Base-by-base conservation (phyloP, 2,888 invertebrate species). In the Dyspetes luteomarginatus region DNA sequence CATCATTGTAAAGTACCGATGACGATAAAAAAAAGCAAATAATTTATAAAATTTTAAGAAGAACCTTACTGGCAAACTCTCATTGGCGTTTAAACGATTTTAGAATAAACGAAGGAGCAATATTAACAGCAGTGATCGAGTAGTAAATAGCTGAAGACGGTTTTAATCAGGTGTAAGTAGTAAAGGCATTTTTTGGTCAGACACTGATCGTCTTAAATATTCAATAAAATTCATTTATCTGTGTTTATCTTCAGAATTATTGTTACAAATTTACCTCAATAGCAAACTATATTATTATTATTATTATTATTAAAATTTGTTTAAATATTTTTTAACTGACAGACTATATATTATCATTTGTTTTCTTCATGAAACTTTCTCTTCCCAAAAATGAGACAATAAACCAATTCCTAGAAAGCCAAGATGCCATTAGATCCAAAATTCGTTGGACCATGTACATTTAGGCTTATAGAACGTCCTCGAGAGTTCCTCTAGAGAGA, bases 401-500 rank as follows among this genome's bases (percentile, higher is more conserved):
- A 58, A 67, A 15, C 48, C 56, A 26, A 72, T 71, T 22, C 36
- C 64, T 3, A 60, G 62, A 83, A 83, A 76, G 15, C 48, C 76
- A 68, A 71, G 73, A 73, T 26, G 43, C 71, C 73, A 72, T 81
- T 77, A 82, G 67, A 50, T 58, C 26, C 22, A 30, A 45, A 79
- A 78, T 81, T 77, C 80, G 69, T 50, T 79, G 75, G 64, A 67
- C 60, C 74, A 48, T 85, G 82, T 75, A 77, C 72, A 82, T 83
- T 82, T 56, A 56, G 65, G 76, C 73, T 78, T 76, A n/a, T n/a
- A 81, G 52, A 72, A 67, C 17, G 50, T 7, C 48, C 15, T 48
- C 48, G 30, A 19, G 60, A 36, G 60, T 22, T 68, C 62, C 62
- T 52, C 52, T 15, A 22, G 62, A 9, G 50, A 22, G 41, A 52